These are phyloP conservation scores for Eublepharis macularius DNA, from an alignment of 2,113 vertebrate species.

Conservation along the genomic window DNA sequence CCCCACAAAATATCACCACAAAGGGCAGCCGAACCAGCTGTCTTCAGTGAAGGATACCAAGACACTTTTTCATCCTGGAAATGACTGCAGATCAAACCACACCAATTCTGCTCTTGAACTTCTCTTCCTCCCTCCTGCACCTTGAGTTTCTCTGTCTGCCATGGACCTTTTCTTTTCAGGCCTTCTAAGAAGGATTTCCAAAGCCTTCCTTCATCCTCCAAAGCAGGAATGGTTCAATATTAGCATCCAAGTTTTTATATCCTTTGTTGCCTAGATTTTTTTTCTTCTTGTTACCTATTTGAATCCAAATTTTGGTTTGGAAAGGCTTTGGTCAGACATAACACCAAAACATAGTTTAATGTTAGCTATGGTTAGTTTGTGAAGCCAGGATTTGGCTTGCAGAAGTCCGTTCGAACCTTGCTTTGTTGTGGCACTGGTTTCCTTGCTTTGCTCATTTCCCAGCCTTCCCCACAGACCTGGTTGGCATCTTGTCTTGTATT, in stretches of 20 bases:
- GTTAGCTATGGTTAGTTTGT: too few species aligned
- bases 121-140: background rate
- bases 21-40: constrained; percentile 53
- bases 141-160: constrained; percentile 57
- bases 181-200: constrained; percentile 50
- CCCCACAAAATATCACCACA: background rate
- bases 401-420: too few species aligned
- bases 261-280: background rate
- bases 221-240: background rate
- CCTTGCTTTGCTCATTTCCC: too few species aligned
- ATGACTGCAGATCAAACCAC: constrained; percentile 51
- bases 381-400: too few species aligned
- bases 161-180: background rate
- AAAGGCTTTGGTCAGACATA: background rate
- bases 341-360: too few species aligned
- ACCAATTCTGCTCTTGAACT: constrained; percentile 23
- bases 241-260: background rate
- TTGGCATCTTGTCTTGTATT: too few species aligned
- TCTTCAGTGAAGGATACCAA: constrained; percentile 69
- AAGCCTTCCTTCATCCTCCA: constrained; percentile 24
- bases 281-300: background rate
- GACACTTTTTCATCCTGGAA: constrained; percentile 48
- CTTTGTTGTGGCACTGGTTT: too few species aligned
- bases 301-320: background rate
- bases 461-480: too few species aligned